A percentile compares a stretch with the other conserved stretches of the same genome.
Conservation (phyloP, 2,797 vertebrate genomes). For the Myioborus melanocephalus region DNA sequence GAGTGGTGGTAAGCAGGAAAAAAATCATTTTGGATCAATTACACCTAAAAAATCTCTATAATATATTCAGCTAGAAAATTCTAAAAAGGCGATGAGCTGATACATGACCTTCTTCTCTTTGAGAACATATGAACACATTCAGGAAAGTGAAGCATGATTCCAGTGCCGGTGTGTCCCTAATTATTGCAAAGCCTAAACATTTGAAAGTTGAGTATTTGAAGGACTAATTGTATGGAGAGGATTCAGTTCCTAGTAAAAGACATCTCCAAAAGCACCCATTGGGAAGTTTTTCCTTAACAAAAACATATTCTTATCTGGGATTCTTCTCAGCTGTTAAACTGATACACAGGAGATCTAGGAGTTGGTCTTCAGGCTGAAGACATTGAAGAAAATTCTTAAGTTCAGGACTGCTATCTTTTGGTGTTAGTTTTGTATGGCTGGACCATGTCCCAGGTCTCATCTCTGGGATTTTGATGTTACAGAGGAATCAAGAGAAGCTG, state of each 20-base stretch:
- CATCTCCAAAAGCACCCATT: not conserved
- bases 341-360: not conserved
- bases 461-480: not conserved
- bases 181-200: not conserved
- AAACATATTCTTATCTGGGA: not conserved
- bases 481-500: not conserved
- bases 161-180: not conserved
- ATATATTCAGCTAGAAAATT: conserved; percentile 37
- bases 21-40: not conserved
- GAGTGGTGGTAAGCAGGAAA: not conserved
- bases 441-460: not conserved
- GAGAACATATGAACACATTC: conserved; percentile 7
- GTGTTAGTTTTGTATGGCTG: not conserved
- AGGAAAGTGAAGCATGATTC: not conserved
- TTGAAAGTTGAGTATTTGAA: not conserved
- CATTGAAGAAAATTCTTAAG: not conserved
- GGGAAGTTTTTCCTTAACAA: not conserved
- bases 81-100: not conserved
- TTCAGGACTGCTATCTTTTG: not conserved
- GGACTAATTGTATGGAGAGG: not conserved
- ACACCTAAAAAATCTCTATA: not conserved
- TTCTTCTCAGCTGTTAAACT: not conserved
- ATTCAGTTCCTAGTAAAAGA: not conserved
- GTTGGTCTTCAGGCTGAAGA: not conserved
- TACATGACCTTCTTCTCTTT: conserved; percentile 32